Conservation (phyloP, 2,797 vertebrate species). For the Tamandua tetradactyla region DNA sequence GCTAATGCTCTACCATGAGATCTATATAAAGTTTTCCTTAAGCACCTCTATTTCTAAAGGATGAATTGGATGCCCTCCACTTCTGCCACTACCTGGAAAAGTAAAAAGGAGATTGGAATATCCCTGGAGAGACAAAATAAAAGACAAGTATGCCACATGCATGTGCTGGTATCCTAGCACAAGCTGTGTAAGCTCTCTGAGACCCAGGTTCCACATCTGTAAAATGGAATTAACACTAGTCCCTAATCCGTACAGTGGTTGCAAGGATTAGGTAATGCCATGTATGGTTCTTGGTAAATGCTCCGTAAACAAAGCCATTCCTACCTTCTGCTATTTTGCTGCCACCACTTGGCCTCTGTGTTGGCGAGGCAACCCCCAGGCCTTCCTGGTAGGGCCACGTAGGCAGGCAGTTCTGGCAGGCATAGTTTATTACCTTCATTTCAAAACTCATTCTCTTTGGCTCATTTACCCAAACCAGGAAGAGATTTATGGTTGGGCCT, state of each 20-base stretch:
- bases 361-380: not conserved
- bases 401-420: not conserved
- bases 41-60: conserved; percentile 10
- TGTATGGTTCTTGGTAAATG: not conserved
- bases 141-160: not conserved
- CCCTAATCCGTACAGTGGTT: not conserved
- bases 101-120: not conserved
- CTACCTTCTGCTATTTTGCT: not conserved
- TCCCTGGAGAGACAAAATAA: not conserved
- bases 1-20: not conserved
- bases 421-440: conserved; percentile 45
- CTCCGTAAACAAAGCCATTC: not conserved
- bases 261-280: not conserved
- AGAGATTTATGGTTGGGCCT: conserved; percentile 54
- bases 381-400: not conserved
- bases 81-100: not conserved
- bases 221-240: not conserved
- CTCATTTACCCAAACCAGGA: conserved; percentile 66
- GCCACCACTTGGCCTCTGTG: not conserved
- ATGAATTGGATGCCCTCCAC: not conserved
- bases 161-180: not conserved
- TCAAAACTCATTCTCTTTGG: conserved; percentile 68
- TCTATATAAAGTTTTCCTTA: not conserved
- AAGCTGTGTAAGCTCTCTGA: not conserved
- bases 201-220: not conserved